A percentile compares a stretch with the other conserved stretches of the same genome.
Conservation (phyloP, 2,113 vertebrate genomes). For the Melanerpes aurifrons region DNA sequence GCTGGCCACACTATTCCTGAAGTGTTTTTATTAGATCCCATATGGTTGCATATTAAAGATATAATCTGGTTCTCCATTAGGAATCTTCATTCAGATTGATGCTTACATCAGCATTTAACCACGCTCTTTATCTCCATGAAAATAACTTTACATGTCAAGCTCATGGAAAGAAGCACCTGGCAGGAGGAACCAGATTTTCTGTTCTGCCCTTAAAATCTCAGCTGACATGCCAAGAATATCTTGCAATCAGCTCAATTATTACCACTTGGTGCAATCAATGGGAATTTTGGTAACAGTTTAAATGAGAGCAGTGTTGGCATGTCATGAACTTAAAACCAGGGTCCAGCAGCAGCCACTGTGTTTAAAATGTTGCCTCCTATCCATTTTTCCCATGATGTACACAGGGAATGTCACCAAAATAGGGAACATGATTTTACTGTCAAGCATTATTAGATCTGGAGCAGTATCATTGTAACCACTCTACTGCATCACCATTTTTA, state of each 20-base stretch:
- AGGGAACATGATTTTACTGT: background rate
- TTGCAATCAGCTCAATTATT: background rate
- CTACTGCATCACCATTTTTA: background rate
- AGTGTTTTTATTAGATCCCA: background rate
- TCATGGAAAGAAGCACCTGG: background rate
- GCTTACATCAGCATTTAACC: background rate
- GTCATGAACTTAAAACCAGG: background rate
- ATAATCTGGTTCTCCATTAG: background rate
- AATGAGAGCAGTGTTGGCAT: rapidly evolving
- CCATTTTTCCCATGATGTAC: background rate
- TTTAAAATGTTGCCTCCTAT: background rate
- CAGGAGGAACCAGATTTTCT: background rate
- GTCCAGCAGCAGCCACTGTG: background rate
- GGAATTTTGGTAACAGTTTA: background rate
- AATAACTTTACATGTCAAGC: background rate
- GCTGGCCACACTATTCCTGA: background rate
- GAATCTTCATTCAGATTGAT: background rate
- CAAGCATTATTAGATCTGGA: background rate
- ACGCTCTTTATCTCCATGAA: rapidly evolving
- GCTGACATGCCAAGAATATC: background rate
- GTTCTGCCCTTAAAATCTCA: background rate
- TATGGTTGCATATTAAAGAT: background rate
- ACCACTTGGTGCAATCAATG: background rate
- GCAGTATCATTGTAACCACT: background rate
- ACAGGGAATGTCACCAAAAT: background rate